Evolutionary conservation across 2,113 vertebrate genomes (phyloP).

Genomic region (Syngnathus typhle): DNA sequence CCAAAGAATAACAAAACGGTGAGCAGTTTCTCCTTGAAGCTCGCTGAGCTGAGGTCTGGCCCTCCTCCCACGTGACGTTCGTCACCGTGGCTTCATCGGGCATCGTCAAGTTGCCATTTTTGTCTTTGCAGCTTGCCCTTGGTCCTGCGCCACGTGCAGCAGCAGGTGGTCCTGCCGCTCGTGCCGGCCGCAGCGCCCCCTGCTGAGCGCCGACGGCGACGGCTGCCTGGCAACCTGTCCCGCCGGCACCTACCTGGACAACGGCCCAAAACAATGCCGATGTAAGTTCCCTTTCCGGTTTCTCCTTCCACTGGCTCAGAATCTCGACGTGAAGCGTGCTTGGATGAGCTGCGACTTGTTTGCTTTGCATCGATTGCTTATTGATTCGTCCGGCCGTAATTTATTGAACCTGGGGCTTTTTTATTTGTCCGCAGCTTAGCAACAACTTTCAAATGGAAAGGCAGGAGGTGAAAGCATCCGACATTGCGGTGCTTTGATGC

Average conservation of each 20-base stretch:
- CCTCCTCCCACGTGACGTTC: not conserved
- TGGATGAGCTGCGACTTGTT: not conserved
- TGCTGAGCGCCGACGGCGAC: constrained; percentile 40
- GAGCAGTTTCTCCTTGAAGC: too few relatives aligned
- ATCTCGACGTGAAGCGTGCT: not conserved
- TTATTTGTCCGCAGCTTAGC: not conserved
- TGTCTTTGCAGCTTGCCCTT: constrained; percentile 40
- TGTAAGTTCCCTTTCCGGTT: constrained; percentile 39
- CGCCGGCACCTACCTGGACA: constrained; percentile 42
- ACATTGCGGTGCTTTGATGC: not conserved
- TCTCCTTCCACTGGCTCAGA: not conserved
- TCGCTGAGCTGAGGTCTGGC: not conserved
- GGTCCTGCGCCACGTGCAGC: constrained; percentile 49
- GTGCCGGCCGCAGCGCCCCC: constrained; percentile 34
- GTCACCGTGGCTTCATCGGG: not conserved
- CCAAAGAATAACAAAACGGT: not conserved
- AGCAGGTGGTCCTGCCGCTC: constrained; percentile 42
- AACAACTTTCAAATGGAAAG: not conserved
- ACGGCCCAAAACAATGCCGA: constrained; percentile 31
- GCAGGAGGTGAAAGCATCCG: too few relatives aligned
- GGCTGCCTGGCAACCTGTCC: constrained; percentile 51
- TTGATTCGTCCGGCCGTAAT: not conserved
- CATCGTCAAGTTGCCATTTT: not conserved
- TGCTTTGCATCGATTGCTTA: not conserved
- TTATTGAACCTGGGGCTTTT: not conserved